Evolutionary conservation across 2,113 vertebrate genomes (phyloP), one percentile per base, ranked within the genome.

Genomic region (Leucopsar rothschildi): DNA sequence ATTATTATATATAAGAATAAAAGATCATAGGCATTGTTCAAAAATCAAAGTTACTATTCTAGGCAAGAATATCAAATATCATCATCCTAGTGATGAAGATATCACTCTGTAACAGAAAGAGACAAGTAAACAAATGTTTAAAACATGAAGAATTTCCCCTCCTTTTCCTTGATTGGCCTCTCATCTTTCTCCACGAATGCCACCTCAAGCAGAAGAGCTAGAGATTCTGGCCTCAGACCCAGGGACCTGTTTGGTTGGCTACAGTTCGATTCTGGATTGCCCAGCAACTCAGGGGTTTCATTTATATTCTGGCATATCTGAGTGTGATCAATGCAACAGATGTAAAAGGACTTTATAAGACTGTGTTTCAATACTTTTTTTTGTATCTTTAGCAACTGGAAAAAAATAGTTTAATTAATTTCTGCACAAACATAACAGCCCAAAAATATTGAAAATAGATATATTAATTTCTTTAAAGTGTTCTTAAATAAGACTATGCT

Each of bases 31-130:
- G 71, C 61, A 61, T 72, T 68, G 69, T 33, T 66, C 44, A 59
- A 59, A 76, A 52, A 82, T 61, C 42, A 93, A 86, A 96, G 86
- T 24, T 93, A 75, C 93, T 95, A 49, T 92, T 92, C 61, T 93
- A 91, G 88, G 72, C 80, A 94, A 89, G 73, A 81, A 61, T 50
- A 84, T 61, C 4, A 86, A 93, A 56, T 91, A 89, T 64, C 50
- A 56, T 77, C 86, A 73, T n/a, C 59, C 40, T 68, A 77, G 53
- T 44, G 53, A 86, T 86, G 45, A 77, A 60, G 37, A 37, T 88
- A 92, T 53, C 81, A 75, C 56, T 27, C 35, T 37, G 39, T 39
- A 91, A 63, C 72, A 92, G 77, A 94, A 88, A 82, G 40, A 77
- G 39, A 93, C 37, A 77, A 81, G 56, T 52, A 95, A 95, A 84